A percentile compares a stretch with the other conserved stretches of the same genome.
phyloP scores from a whole-genome alignment of 2,797 vertebrate species.

The Hephaestus fuliginosus region DNA sequence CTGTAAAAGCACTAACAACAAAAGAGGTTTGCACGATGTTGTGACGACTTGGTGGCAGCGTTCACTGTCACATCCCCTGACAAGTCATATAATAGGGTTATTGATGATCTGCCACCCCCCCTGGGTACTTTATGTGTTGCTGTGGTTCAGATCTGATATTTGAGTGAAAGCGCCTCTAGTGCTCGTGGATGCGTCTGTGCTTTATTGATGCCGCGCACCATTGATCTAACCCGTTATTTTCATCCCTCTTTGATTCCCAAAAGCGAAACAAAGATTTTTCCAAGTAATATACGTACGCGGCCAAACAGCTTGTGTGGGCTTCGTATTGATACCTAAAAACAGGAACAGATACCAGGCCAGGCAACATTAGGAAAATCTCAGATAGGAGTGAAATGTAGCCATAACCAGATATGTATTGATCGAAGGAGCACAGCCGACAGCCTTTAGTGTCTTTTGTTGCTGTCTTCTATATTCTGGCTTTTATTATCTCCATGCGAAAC shows the following conservation, averaged over 20 bases:
- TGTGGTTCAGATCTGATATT: conserved; percentile 62
- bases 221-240: conserved; percentile 56
- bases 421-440: not conserved
- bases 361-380: conserved; percentile 9
- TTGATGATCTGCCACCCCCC: conserved; percentile 74
- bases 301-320: conserved; percentile 17
- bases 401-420: conserved; percentile 28
- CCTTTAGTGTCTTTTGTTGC: not conserved
- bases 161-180: conserved; percentile 55
- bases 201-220: conserved; percentile 15
- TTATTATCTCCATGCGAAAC: not conserved
- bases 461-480: not conserved
- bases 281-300: not conserved
- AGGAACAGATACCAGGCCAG: not conserved
- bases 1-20: conserved; percentile 5
- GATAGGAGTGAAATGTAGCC: conserved; percentile 9
- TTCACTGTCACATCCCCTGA: conserved; percentile 64
- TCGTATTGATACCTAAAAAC: conserved; percentile 28
- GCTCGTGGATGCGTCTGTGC: conserved; percentile 27
- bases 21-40: conserved; percentile 37
- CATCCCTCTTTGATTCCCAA: not conserved
- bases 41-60: conserved; percentile 47
- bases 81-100: conserved; percentile 76
- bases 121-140: conserved; percentile 55
- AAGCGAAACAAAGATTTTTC: conserved; percentile 5